A percentile compares a stretch with the other conserved stretches of the same genome.
Conservation (phyloP, 2,113 vertebrate genomes). For the Sminthopsis crassicaudata region DNA sequence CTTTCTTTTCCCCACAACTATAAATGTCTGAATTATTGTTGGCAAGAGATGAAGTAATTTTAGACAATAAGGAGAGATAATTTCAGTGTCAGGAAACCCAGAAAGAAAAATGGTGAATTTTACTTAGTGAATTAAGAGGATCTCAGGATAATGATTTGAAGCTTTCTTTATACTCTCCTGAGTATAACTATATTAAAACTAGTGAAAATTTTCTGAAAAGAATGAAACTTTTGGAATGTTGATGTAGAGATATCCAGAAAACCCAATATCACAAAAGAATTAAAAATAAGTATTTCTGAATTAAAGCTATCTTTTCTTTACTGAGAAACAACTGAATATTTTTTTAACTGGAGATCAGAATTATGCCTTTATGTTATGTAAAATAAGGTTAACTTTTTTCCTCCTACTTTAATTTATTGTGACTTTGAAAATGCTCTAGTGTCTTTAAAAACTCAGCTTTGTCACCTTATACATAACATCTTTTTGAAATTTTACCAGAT, state of each 20-base stretch:
- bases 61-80: not conserved
- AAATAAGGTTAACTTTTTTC: not conserved
- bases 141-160: not conserved
- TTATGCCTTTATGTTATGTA: not conserved
- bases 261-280: not conserved
- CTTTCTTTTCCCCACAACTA: not conserved
- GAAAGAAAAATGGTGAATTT: not conserved
- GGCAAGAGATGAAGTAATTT: constrained; percentile 2
- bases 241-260: constrained; percentile 21
- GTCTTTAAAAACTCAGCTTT: not conserved
- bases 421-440: not conserved
- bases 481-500: not conserved
- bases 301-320: not conserved
- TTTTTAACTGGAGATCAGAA: not conserved
- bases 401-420: not conserved
- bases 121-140: not conserved
- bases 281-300: not conserved
- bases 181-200: constrained; percentile 2
- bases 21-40: constrained; percentile 1
- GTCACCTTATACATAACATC: not conserved
- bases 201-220: constrained; percentile 1
- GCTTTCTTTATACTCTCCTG: not conserved
- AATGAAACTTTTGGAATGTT: constrained; percentile 6
- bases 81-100: constrained; percentile 13
- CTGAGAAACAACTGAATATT: not conserved